phyloP scores from a whole-genome alignment of 2,113 vertebrate genomes.

The Anoura caudifer region DNA sequence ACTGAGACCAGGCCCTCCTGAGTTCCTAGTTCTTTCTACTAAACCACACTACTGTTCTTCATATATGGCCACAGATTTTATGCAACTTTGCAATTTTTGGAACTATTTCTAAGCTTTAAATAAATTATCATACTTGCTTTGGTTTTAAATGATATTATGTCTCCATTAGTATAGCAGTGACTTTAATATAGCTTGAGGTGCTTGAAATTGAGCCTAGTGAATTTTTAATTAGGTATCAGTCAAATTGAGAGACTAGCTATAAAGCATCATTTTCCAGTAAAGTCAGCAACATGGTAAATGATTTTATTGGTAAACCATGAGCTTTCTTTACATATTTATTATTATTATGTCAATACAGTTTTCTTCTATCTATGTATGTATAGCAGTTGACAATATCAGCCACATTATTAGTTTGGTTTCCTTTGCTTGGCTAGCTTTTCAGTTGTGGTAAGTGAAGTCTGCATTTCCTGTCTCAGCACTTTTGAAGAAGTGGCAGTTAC shows the following conservation, averaged over 20 bases:
- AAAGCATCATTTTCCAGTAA: constrained; percentile 73
- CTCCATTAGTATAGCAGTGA: constrained; percentile 65
- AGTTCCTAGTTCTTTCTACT: neutral
- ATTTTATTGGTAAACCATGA: constrained; percentile 72
- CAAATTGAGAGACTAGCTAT: constrained; percentile 75
- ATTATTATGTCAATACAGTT: constrained; percentile 69
- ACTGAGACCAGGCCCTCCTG: neutral
- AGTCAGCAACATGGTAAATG: constrained; percentile 76
- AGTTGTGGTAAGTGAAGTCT: constrained; percentile 64
- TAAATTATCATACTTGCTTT: constrained; percentile 73
- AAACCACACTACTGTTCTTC: neutral
- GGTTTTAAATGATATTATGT: constrained; percentile 67
- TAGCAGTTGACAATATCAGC: constrained; percentile 68
- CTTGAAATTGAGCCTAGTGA: constrained; percentile 69
- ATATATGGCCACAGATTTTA: constrained; percentile 51
- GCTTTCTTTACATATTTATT: constrained; percentile 76
- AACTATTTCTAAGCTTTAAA: constrained; percentile 68
- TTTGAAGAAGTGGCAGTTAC: constrained; percentile 61
- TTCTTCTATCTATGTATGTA: constrained; percentile 57
- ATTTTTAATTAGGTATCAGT: constrained; percentile 79
- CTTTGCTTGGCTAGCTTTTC: constrained; percentile 66
- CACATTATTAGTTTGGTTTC: constrained; percentile 65
- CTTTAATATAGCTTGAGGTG: constrained; percentile 67
- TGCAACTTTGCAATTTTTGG: constrained; percentile 65
- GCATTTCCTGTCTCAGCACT: constrained; percentile 64